Conservation (phyloP, 2,888 invertebrate genomes). For the Hermaeophaga mercurialis region DNA sequence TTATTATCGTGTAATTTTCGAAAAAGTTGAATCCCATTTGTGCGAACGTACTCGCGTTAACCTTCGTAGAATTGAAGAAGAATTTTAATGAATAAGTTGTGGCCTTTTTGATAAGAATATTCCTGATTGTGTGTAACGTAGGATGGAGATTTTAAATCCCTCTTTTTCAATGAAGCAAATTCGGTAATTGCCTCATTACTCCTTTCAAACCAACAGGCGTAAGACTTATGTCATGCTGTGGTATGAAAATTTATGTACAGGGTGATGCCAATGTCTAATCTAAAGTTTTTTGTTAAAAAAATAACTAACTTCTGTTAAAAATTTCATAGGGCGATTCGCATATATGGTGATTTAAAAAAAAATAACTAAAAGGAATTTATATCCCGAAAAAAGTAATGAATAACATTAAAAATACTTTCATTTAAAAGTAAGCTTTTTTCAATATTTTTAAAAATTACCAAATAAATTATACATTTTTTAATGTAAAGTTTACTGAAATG, state of each 20-base stretch:
- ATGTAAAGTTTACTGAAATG: too few species aligned
- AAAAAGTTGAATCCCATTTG: neutral
- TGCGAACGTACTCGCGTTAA: constrained; percentile 7
- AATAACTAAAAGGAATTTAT: too few species aligned
- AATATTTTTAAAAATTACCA: too few species aligned
- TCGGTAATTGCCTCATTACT: constrained; percentile 29
- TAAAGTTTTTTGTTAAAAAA: too few species aligned
- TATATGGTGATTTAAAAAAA: too few species aligned
- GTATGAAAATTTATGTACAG: constrained; percentile 17
- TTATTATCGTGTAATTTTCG: too few species aligned
- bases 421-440: too few species aligned
- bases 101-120: constrained; percentile 25
- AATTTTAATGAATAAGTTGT: constrained; percentile 26
- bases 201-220: constrained; percentile 18
- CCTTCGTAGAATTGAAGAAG: constrained; percentile 22
- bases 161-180: constrained; percentile 34
- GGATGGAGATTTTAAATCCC: constrained; percentile 31
- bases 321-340: too few species aligned
- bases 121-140: constrained; percentile 25
- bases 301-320: too few species aligned
- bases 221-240: constrained; percentile 32
- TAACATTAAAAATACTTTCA: too few species aligned
- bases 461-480: too few species aligned
- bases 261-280: constrained; percentile 8
- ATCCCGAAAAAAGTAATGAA: too few species aligned